Conservation (phyloP, 2,888 invertebrate species). For the Venusia cambrica region DNA sequence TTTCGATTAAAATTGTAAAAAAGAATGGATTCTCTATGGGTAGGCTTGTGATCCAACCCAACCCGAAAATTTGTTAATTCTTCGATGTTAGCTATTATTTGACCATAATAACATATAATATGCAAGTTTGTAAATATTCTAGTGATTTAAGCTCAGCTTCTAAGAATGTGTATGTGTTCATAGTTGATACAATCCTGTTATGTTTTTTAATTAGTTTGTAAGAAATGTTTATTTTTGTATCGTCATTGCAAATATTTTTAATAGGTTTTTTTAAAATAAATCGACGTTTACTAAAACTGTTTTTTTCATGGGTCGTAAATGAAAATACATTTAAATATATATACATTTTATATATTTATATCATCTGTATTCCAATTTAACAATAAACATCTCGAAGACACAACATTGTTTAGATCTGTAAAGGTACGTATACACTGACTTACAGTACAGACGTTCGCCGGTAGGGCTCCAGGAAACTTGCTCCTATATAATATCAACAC, state of each 20-base stretch:
- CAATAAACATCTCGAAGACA: conserved; percentile 81
- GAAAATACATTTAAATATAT: conserved; percentile 65
- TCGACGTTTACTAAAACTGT: conserved; percentile 1
- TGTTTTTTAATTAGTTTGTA: conserved; percentile 28
- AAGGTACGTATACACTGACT: conserved; percentile 42
- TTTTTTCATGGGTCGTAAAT: conserved; percentile 16
- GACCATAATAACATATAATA: no score
- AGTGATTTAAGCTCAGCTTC: background rate
- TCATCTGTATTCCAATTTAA: conserved; percentile 80
- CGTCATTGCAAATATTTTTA: background rate
- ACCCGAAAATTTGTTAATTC: no score
- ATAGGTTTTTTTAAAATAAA: background rate
- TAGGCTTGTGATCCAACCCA: no score
- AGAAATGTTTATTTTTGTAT: conserved; percentile 35
- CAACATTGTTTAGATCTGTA: conserved; percentile 76
- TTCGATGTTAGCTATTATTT: no score
- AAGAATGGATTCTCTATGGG: no score
- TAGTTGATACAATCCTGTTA: conserved; percentile 12
- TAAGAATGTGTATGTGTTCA: conserved; percentile 10
- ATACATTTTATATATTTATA: conserved; percentile 81
- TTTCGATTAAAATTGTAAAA: no score
- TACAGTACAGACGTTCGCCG: no score
- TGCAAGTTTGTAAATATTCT: background rate
- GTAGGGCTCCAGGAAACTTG: no score
- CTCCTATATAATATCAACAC: background rate